phyloP scores from a whole-genome alignment of 1,140 invertebrate species.

The Saccostrea cuccullata region DNA sequence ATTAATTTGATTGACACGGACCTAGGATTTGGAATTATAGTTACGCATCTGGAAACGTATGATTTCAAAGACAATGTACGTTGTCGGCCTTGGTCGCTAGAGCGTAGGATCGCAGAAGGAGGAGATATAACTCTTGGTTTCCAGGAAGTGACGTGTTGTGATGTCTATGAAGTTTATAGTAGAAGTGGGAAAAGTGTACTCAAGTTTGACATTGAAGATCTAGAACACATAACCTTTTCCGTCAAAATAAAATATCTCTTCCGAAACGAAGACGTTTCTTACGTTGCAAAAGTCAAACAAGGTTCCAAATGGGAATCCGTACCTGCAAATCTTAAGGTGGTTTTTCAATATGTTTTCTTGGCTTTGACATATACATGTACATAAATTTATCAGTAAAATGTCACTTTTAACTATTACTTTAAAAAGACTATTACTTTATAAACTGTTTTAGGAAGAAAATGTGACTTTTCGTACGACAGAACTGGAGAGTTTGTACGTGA shows the following conservation, averaged over 20 bases:
- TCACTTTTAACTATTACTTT: neutral
- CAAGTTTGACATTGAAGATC: neutral
- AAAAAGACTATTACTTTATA: no score
- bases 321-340: neutral
- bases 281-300: neutral
- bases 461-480: neutral
- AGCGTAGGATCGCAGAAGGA: neutral
- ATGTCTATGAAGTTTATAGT: neutral
- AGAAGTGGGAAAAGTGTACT: neutral
- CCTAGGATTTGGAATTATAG: neutral
- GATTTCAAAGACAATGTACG: neutral
- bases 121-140: neutral
- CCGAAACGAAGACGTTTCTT: neutral
- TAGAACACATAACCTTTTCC: neutral
- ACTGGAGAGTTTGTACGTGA: neutral
- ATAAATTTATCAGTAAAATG: neutral
- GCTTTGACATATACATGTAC: neutral
- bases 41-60: neutral
- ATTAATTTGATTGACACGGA: neutral
- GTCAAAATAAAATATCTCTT: conserved; percentile 9
- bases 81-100: neutral
- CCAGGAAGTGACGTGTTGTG: neutral
- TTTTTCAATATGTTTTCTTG: neutral
- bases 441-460: neutral
- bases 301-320: neutral